phyloP scores from a whole-genome alignment of 1,140 invertebrate genomes.

The Drosophila sp. region DNA sequence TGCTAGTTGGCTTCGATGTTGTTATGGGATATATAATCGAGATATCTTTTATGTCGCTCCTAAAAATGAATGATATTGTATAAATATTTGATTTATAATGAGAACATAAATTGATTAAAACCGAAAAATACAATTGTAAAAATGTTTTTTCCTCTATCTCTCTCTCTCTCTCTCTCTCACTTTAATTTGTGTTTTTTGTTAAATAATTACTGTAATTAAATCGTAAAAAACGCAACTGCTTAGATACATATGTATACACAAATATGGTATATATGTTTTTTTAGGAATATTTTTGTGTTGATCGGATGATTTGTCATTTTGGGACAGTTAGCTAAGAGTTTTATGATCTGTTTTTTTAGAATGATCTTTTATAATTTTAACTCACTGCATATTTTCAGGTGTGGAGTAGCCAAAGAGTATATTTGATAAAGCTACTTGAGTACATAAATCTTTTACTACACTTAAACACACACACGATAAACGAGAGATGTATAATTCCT shows the following conservation, averaged over 20 bases:
- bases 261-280: neutral
- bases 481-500: neutral
- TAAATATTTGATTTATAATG: constrained; percentile 43
- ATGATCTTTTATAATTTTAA: constrained; percentile 30
- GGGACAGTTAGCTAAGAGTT: constrained; percentile 49
- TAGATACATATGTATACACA: neutral
- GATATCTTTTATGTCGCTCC: constrained; percentile 47
- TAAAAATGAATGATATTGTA: constrained; percentile 24
- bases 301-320: constrained; percentile 25
- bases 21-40: constrained; percentile 31
- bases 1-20: constrained; percentile 22
- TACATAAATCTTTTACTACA: constrained; percentile 61
- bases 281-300: neutral
- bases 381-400: constrained; percentile 60
- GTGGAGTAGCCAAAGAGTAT: constrained; percentile 39
- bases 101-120: constrained; percentile 37
- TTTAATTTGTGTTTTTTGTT: constrained; percentile 4
- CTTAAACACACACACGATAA: constrained; percentile 41
- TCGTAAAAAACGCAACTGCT: constrained; percentile 3
- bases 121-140: constrained; percentile 46
- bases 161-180: neutral
- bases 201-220: neutral
- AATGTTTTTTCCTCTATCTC: neutral
- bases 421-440: constrained; percentile 63
- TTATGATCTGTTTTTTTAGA: constrained; percentile 32